Conservation (phyloP, 2,113 vertebrate species). For the Danio rerio region DNA sequence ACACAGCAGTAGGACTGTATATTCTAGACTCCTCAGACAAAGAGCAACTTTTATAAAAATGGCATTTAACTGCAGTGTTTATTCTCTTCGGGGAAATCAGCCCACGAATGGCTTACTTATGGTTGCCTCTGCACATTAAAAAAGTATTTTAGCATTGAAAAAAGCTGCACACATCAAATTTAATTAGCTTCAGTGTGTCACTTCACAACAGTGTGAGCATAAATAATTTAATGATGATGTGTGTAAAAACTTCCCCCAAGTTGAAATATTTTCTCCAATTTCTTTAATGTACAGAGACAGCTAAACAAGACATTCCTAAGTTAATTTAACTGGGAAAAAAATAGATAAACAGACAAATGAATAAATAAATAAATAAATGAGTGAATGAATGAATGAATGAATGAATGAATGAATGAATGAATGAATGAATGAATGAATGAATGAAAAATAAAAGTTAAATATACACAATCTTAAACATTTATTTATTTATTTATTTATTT, state of each 20-base stretch:
- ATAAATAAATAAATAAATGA: too few species aligned
- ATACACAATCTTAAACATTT: too few species aligned
- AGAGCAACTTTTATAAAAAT: neutral
- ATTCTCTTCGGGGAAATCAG: slow-evolving; percentile 20
- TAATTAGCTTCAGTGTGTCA: slow-evolving; percentile 32
- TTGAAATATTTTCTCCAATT: neutral
- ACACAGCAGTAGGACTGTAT: neutral
- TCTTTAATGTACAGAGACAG: slow-evolving; percentile 1
- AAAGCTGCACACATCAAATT: neutral
- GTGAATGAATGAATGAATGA: too few species aligned
- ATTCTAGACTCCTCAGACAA: neutral
- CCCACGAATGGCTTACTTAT: neutral
- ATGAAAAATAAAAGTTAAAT: too few species aligned
- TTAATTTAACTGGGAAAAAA: too few species aligned
- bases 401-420: too few species aligned
- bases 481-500: too few species aligned
- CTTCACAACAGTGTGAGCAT: neutral
- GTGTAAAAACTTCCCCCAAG: neutral
- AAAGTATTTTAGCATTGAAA: neutral
- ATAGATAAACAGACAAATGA: too few species aligned
- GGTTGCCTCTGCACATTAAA: slow-evolving; percentile 27
- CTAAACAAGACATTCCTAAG: neutral
- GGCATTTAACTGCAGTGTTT: neutral
- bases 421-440: too few species aligned
- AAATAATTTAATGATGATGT: slow-evolving; percentile 24